Percentiles rank a stretch among this genome's conserved stretches.
Conservation (phyloP, 2,888 invertebrate genomes). For the Machimus atricapillus region DNA sequence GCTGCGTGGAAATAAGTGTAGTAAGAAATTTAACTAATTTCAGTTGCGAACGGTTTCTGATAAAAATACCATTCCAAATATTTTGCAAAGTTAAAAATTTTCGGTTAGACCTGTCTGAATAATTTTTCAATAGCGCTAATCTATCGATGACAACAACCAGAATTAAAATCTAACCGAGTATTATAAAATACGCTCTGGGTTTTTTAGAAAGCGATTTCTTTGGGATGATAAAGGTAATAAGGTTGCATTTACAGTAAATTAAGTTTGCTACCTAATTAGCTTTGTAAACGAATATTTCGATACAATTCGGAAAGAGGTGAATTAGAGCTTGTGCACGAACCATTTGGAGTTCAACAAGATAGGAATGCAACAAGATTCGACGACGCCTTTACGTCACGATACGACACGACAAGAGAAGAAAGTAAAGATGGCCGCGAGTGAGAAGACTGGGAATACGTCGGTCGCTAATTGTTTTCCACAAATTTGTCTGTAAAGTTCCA, state of each 20-base stretch:
- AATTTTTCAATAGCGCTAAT: too few species aligned
- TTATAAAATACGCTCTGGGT: too few species aligned
- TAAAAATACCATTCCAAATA: too few species aligned
- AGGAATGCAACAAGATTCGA: background rate
- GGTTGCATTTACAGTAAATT: background rate
- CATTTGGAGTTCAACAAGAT: background rate
- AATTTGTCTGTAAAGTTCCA: background rate
- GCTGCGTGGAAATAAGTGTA: too few species aligned
- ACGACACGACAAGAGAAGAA: slow-evolving; percentile 34
- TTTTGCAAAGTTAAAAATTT: background rate
- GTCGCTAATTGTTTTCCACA: slow-evolving; percentile 31
- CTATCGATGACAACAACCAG: background rate
- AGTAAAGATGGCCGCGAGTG: slow-evolving; percentile 43
- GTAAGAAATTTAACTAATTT: too few species aligned
- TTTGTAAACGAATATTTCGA: background rate
- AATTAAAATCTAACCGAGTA: background rate
- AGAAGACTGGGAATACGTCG: slow-evolving; percentile 37
- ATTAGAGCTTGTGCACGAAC: background rate
- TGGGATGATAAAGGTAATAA: too few species aligned
- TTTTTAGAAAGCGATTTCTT: too few species aligned
- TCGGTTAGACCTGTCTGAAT: background rate
- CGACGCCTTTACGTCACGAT: slow-evolving; percentile 21
- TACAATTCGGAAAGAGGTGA: background rate
- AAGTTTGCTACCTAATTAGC: background rate
- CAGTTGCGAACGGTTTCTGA: too few species aligned